A percentile compares a stretch with the other conserved stretches of the same genome.
Conservation (phyloP, 2,797 vertebrate genomes). For the Aselliscus stoliczkanus region DNA sequence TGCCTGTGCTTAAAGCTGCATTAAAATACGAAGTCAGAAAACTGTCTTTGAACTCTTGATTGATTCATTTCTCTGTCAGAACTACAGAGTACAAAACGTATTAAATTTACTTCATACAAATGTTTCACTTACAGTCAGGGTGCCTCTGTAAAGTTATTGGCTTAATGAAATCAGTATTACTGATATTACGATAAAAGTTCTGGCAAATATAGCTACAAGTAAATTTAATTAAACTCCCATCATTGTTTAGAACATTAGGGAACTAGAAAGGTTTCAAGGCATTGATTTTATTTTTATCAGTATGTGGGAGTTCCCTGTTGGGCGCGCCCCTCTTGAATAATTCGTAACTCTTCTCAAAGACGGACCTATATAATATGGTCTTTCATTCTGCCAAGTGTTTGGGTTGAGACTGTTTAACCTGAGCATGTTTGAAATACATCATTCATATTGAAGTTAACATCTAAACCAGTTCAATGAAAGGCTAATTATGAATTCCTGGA, state of each 20-base stretch:
- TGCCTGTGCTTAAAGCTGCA: not conserved
- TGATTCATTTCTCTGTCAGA: not conserved
- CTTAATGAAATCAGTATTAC: slow-evolving; percentile 9
- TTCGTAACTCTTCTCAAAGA: not conserved
- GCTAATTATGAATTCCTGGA: not conserved
- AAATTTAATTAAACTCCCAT: not conserved
- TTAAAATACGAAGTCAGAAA: not conserved
- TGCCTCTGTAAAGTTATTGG: not conserved
- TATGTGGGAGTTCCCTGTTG: not conserved
- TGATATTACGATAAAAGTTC: not conserved
- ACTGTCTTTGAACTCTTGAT: not conserved
- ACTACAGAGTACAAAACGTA: not conserved
- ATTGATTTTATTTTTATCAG: not conserved
- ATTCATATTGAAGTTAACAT: not conserved
- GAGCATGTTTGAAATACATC: not conserved
- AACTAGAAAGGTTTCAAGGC: not conserved
- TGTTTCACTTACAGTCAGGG: not conserved
- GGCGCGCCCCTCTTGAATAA: not conserved
- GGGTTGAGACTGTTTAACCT: not conserved
- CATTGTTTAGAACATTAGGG: not conserved
- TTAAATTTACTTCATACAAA: not conserved
- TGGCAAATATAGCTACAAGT: not conserved
- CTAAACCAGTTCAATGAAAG: not conserved
- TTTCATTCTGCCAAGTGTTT: not conserved
- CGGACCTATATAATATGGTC: not conserved